These are phyloP conservation scores for Conus ventricosus DNA, from an alignment of 1,140 invertebrate species.

Conservation along the genomic window DNA sequence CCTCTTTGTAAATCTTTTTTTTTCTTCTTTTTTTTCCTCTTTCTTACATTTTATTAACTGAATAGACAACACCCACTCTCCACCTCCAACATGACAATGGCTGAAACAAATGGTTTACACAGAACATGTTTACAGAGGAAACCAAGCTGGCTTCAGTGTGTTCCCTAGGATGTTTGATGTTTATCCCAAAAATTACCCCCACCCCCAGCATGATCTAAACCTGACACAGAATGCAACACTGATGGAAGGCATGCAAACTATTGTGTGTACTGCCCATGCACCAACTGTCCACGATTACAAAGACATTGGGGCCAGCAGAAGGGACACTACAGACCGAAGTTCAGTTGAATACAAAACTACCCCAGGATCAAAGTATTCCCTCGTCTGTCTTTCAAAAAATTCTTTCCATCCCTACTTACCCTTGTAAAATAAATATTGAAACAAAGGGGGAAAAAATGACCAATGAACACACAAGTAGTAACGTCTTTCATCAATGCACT, in stretches of 20 bases:
- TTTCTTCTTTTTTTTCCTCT: no score
- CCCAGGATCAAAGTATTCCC: no score
- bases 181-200: neutral
- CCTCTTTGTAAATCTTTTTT: no score
- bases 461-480: neutral
- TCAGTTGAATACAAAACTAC: no score
- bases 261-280: no score
- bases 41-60: neutral
- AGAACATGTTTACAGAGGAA: neutral
- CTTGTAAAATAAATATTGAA: neutral
- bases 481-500: neutral
- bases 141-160: slow-evolving; percentile 4
- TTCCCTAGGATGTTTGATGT: neutral
- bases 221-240: no score
- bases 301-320: no score
- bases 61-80: neutral
- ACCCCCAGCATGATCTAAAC: no score
- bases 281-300: no score
- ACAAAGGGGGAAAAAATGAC: neutral
- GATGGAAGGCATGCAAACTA: no score
- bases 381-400: no score
- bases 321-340: no score
- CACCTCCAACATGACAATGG: neutral
- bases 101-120: neutral
- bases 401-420: neutral